phyloP scores from a whole-genome alignment of 2,113 vertebrate species.

The Nothobranchius furzeri region DNA sequence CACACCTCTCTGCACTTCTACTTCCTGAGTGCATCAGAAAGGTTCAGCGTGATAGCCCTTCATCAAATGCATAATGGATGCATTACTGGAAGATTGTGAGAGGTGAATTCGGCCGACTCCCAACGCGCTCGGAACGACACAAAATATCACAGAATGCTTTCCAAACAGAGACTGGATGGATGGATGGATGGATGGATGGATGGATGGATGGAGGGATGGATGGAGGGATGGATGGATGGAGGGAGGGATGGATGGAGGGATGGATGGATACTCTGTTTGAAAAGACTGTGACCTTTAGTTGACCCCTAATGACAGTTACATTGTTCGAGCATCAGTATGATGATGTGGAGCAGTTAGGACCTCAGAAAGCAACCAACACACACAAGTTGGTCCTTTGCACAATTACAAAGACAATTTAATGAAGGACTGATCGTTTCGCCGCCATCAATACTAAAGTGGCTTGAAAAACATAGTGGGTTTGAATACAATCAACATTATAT shows the following conservation, averaged over 20 bases:
- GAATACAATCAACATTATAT: constrained; percentile 73
- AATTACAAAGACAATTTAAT: constrained; percentile 68
- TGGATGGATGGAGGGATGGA: constrained; percentile 1
- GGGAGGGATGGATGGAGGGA: constrained; percentile 7
- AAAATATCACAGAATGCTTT: constrained; percentile 42
- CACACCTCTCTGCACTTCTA: constrained; percentile 36
- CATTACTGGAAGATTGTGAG: constrained; percentile 41
- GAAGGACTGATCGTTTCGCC: constrained; percentile 61
- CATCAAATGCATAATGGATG: constrained; percentile 62
- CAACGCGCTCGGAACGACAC: constrained; percentile 5
- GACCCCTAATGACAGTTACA: constrained; percentile 39
- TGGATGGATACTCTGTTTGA: constrained; percentile 14
- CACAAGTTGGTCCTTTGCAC: constrained; percentile 55
- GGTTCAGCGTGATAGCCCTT: constrained; percentile 76
- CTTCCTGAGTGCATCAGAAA: constrained; percentile 74
- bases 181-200: constrained; percentile 5
- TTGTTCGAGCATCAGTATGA: constrained; percentile 39
- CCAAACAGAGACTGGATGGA: not conserved
- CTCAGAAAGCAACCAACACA: constrained; percentile 30
- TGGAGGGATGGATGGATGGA: constrained; percentile 1
- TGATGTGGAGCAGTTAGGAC: constrained; percentile 28
- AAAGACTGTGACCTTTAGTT: constrained; percentile 41
- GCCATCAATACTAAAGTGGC: constrained; percentile 80
- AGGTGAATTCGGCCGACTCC: constrained; percentile 10
- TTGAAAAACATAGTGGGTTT: constrained; percentile 75